Conservation (phyloP, 2,888 invertebrate genomes). For the Euclidia mi region DNA sequence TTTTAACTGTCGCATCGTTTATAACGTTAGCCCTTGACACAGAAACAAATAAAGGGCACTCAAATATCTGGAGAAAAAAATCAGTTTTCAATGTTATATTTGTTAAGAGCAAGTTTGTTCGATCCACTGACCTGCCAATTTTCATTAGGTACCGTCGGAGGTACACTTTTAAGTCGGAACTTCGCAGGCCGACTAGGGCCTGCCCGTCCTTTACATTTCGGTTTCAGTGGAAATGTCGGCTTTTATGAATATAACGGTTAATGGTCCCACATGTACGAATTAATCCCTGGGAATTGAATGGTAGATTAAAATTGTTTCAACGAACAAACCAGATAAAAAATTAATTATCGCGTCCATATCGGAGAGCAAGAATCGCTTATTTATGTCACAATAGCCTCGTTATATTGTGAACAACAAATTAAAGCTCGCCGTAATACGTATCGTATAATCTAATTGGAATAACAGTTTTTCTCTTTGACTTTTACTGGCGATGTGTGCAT, state of each 20-base stretch:
- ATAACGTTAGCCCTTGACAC: conserved; percentile 5
- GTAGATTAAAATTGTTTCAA: conserved; percentile 52
- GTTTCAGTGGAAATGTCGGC: conserved; percentile 71
- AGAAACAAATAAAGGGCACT: conserved; percentile 20
- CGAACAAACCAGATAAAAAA: conserved; percentile 23
- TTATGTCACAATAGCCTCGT: conserved; percentile 9
- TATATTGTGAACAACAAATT: not conserved
- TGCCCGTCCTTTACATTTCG: conserved; percentile 75
- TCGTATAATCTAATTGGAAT: not conserved
- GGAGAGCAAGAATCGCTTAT: conserved; percentile 14
- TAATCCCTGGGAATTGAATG: conserved; percentile 62
- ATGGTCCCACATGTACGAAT: conserved; percentile 54
- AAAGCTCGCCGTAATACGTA: not conserved
- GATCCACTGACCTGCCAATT: conserved; percentile 85
- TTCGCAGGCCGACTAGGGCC: conserved; percentile 65
- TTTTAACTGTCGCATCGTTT: conserved; percentile 30
- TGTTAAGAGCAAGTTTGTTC: conserved; percentile 68
- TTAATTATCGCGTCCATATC: conserved; percentile 18
- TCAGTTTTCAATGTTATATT: conserved; percentile 35
- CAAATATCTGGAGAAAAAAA: conserved; percentile 32
- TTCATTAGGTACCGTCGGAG: conserved; percentile 80
- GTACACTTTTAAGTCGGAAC: conserved; percentile 72
- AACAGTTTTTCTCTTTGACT: not conserved
- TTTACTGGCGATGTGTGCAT: not conserved
- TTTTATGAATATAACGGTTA: conserved; percentile 68